These are phyloP conservation scores for Burhinus oedicnemus DNA, from an alignment of 2,113 vertebrate species.

Conservation along the genomic window DNA sequence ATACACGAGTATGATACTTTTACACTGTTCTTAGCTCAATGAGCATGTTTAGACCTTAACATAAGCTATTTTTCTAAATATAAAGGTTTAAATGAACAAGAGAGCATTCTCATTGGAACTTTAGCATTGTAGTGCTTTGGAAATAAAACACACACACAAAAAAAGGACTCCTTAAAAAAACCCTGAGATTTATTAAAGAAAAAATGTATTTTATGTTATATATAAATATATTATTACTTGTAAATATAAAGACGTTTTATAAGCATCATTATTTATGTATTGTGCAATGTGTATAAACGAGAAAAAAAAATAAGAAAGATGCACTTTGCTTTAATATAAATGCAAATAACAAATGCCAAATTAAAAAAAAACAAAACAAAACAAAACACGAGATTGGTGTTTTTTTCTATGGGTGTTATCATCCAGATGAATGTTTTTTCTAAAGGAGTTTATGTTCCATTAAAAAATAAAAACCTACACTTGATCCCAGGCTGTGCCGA, in stretches of 20 bases:
- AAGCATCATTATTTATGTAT: constrained; percentile 99
- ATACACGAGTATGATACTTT: constrained; percentile 83
- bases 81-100: constrained; percentile 85
- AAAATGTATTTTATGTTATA: constrained; percentile 99
- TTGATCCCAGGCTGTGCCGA: constrained; percentile 54
- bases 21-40: constrained; percentile 87
- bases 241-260: constrained; percentile 99
- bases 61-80: constrained; percentile 89
- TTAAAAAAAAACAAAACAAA: constrained; percentile 82
- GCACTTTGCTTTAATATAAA: constrained; percentile 99
- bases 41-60: constrained; percentile 85
- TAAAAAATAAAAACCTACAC: constrained; percentile 77
- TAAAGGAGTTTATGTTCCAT: constrained; percentile 82
- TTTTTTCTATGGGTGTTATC: constrained; percentile 75
- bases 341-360: constrained; percentile 99
- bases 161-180: constrained; percentile 82
- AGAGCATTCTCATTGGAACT: constrained; percentile 82
- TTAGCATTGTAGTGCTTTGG: constrained; percentile 83
- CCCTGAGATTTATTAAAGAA: constrained; percentile 95
- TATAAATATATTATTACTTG: constrained; percentile 99
- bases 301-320: constrained; percentile 93
- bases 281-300: constrained; percentile 99
- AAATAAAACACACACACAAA: constrained; percentile 66
- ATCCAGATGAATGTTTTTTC: constrained; percentile 80
- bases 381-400: constrained; percentile 74